These are phyloP conservation scores for Phymorhynchus buccinoides DNA, from an alignment of 1,140 invertebrate genomes.

Conservation along the genomic window DNA sequence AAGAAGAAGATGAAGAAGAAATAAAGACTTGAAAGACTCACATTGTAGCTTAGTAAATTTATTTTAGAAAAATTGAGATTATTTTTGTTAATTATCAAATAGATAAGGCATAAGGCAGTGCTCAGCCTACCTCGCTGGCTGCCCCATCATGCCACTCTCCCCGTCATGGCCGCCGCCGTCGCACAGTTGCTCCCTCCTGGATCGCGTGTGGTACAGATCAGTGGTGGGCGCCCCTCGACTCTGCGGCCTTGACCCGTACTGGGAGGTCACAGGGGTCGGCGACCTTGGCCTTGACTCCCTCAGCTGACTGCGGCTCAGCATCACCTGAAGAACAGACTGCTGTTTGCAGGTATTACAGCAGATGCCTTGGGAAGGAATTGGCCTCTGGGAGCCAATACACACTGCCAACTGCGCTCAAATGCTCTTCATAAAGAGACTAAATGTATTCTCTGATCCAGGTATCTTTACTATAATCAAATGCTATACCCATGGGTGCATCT, in stretches of 20 bases:
- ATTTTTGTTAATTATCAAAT: too few species aligned
- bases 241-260: slow-evolving; percentile 21
- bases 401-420: too few species aligned
- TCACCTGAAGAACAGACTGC: background rate
- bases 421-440: too few species aligned
- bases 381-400: too few species aligned
- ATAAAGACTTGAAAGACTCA: too few species aligned
- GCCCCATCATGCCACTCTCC: background rate
- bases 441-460: too few species aligned
- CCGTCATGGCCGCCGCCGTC: background rate
- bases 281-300: background rate
- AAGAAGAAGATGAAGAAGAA: background rate
- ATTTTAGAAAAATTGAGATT: too few species aligned
- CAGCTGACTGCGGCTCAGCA: background rate
- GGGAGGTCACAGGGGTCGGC: background rate
- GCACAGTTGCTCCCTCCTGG: background rate
- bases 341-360: too few species aligned
- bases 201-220: slow-evolving; percentile 38
- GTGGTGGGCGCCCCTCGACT: slow-evolving; percentile 44
- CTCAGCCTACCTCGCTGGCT: slow-evolving; percentile 3
- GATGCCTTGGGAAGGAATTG: too few species aligned
- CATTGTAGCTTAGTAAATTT: background rate
- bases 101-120: too few species aligned
- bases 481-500: too few species aligned
- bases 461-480: too few species aligned